Evolutionary conservation across 1,140 invertebrate species (phyloP), one percentile per base, ranked within the genome.

Genomic region (Cydia pomonella): DNA sequence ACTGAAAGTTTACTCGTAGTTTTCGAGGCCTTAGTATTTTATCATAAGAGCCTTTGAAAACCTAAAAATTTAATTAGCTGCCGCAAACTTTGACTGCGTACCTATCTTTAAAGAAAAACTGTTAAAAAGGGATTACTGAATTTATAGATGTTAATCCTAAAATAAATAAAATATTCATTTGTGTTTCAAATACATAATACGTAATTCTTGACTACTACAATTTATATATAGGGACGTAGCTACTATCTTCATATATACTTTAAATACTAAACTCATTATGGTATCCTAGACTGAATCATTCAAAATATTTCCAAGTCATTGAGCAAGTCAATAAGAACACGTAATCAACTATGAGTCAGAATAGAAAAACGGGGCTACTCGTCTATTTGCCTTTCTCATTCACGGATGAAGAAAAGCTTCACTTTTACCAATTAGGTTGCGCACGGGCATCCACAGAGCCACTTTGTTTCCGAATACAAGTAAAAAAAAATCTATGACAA

Each of bases 381-480:
- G 74, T 84, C 80, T 90, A 84, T 92, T 91, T 90, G 83, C 79
- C 81, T 87, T 91, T 87, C 82, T 85, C 85, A 86, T 87, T 85
- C 75, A 59, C 75, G 77, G 76, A 80, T 82, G 83, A 84, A 83
- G 86, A 82, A 89, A 89, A 86, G 86, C 84, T 86, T 84, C 83
- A 89, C 89, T 92, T 90, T 91, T 91, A 89, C 88, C 89, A 92
- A 92, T 92, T 92, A 92, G 85, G 79, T 82, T 63, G 80, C 76
- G 85, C 83, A 79, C 82, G 73, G 75, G 59, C 76, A 77, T 75
- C 77, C 77, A 89, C 86, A 90, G 83, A 73, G 63, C 21, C 18
- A 80, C 87, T 85, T 92, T 91, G 87, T 92, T 91, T 88, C 82
- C 84, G 53, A 82, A 88, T 90, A 86, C 82, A 85, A 91, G 89